phyloP scores from a whole-genome alignment of 2,888 invertebrate species.

The Euspilapteryx auroguttella region DNA sequence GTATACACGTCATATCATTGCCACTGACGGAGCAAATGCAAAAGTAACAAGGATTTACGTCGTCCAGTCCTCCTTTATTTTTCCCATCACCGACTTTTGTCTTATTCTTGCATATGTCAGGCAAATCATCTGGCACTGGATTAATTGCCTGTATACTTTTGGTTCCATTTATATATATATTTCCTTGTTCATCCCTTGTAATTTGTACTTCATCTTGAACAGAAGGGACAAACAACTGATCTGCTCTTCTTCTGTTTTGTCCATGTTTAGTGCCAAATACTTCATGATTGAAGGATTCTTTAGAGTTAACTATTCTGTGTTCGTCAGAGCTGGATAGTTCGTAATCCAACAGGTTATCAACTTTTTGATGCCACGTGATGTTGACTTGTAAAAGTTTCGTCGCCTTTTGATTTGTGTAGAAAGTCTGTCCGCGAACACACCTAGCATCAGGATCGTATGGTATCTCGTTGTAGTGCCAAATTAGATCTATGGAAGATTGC shows the following conservation, averaged over 20 bases:
- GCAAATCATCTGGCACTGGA: slow-evolving; percentile 20
- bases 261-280: too few relatives aligned
- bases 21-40: slow-evolving; percentile 31
- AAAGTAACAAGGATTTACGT: slow-evolving; percentile 19
- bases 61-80: not conserved
- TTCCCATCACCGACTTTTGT: too few relatives aligned
- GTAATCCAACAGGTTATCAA: not conserved
- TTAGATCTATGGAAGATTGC: slow-evolving; percentile 28
- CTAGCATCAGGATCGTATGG: slow-evolving; percentile 25
- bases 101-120: slow-evolving; percentile 24
- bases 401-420: slow-evolving; percentile 24
- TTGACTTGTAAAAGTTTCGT: too few relatives aligned
- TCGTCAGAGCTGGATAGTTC: too few relatives aligned
- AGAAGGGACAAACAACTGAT: slow-evolving; percentile 16
- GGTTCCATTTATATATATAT: too few relatives aligned
- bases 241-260: slow-evolving; percentile 21
- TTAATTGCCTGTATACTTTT: too few relatives aligned
- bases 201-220: too few relatives aligned
- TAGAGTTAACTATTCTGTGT: too few relatives aligned
- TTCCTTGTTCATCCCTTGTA: too few relatives aligned
- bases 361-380: too few relatives aligned
- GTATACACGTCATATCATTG: slow-evolving; percentile 17
- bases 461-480: slow-evolving; percentile 46
- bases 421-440: slow-evolving; percentile 28
- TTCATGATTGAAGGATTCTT: too few relatives aligned